phyloP scores from a whole-genome alignment of 2,113 vertebrate genomes.

The Cyphomyrus plagiostoma region DNA sequence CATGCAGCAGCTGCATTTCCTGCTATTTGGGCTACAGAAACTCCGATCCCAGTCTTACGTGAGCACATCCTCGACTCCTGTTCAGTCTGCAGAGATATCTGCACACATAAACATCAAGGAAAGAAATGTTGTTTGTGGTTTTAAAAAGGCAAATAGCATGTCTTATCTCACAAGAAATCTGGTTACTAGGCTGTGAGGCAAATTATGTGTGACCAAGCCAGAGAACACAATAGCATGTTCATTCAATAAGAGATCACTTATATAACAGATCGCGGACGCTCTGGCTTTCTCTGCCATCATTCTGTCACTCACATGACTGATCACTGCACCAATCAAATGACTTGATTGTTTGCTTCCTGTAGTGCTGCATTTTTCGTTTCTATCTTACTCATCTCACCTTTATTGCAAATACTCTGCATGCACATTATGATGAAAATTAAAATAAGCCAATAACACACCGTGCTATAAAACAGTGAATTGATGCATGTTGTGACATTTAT shows the following conservation, averaged over 20 bases:
- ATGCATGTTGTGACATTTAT: conserved; percentile 1
- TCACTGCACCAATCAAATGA: not conserved
- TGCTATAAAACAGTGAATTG: not conserved
- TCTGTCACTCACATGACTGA: not conserved
- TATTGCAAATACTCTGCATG: not conserved
- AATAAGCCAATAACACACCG: not conserved
- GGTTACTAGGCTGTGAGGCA: not conserved
- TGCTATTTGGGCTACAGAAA: not conserved
- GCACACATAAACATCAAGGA: not conserved
- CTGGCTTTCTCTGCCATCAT: not conserved
- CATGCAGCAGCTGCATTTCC: not conserved
- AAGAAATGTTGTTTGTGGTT: not conserved
- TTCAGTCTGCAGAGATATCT: not conserved
- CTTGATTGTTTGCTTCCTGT: not conserved
- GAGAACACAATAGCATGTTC: not conserved
- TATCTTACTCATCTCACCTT: not conserved
- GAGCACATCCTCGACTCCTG: not conserved
- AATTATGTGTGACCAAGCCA: not conserved
- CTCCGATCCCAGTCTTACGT: not conserved
- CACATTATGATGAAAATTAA: not conserved
- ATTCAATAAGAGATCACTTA: not conserved
- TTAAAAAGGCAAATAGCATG: not conserved
- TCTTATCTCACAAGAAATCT: not conserved
- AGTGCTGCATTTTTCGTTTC: not conserved
- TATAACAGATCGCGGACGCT: not conserved